phyloP scores from a whole-genome alignment of 2,113 vertebrate species.

The Hydrolagus affinis region DNA sequence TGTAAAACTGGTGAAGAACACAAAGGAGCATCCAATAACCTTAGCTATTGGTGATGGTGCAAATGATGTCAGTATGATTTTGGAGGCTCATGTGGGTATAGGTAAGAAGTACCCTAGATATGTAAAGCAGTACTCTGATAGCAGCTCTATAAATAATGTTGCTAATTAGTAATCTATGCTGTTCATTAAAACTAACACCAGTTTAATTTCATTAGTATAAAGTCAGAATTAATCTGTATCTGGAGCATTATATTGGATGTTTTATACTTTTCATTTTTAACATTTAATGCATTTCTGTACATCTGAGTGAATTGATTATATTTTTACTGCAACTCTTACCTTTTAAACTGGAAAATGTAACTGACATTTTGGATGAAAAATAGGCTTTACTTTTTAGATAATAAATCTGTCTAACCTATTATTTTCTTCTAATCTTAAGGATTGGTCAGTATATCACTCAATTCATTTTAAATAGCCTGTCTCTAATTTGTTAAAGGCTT shows the following conservation, averaged over 20 bases:
- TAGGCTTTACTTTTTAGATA: too few species aligned
- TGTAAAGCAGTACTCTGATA: background rate
- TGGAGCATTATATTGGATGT: background rate
- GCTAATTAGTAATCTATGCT: background rate
- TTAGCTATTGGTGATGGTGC: constrained; percentile 91
- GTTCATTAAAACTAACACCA: background rate
- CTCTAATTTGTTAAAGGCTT: constrained; percentile 63
- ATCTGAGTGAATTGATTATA: too few species aligned
- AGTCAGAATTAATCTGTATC: background rate
- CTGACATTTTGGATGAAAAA: too few species aligned
- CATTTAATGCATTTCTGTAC: too few species aligned
- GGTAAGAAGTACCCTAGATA: constrained; percentile 59
- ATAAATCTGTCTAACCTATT: too few species aligned
- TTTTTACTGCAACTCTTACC: too few species aligned
- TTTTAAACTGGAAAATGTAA: too few species aligned
- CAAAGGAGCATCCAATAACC: constrained; percentile 83
- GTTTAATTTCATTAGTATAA: background rate
- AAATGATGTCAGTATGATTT: constrained; percentile 97
- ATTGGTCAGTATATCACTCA: background rate
- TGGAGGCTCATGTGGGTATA: constrained; percentile 96
- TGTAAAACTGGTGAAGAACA: constrained; percentile 93
- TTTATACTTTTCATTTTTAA: background rate
- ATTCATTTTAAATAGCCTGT: background rate
- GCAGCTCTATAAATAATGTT: background rate
- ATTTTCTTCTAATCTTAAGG: background rate